Evolutionary conservation across 2,888 invertebrate genomes (phyloP), one percentile per base, ranked within the genome.

Genomic region (Pantelozetes paolii): DNA sequence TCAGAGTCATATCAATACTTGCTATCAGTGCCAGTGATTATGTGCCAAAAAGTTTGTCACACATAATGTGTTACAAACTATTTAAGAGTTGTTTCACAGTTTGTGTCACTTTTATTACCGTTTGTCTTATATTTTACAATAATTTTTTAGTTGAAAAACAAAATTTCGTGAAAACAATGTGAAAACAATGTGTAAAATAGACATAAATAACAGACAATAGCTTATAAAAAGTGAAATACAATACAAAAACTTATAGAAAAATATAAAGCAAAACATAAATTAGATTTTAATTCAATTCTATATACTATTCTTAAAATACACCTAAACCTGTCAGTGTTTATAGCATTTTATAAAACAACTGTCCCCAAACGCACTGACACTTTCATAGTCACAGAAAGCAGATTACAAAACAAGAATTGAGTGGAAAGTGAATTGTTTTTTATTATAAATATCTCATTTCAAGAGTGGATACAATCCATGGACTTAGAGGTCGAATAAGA

Each of bases 31-130:
- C 6, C 48, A 20, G 48, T n/a, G 48, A 48, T 48, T n/a, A 59
- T 28, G 59, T 59, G 59, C 59, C 59, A n/a, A 59, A 59, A 59
- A 59, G 48, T 20, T 48, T 48, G 48, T n/a, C 20, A 48, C 20
- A 48, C 20, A 48, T 59, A 59, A 28, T 30, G 18, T 28, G 59
- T 59, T 59, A 28, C 26, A 26, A 18, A 30, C 26, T 59, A 30
- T 28, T 59, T 59, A 48, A n/a, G n/a, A 59, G 59, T 59, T 28
- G 59, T 59, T 26, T 30, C 30, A 30, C 59, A 59, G 59, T 30
- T 30, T 30, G 48, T 48, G 59, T 59, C 59, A 59, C 59, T 59
- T 26, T 30, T 59, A 59, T 59, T 30, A 59, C 28, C 28, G 59
- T n/a, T 59, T 59, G 30, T 59, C 59, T 59, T 15, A 59, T 28